Evolutionary conservation across 2,888 invertebrate species (phyloP), one percentile per base, ranked within the genome.

Genomic region (Melanargia galathea): DNA sequence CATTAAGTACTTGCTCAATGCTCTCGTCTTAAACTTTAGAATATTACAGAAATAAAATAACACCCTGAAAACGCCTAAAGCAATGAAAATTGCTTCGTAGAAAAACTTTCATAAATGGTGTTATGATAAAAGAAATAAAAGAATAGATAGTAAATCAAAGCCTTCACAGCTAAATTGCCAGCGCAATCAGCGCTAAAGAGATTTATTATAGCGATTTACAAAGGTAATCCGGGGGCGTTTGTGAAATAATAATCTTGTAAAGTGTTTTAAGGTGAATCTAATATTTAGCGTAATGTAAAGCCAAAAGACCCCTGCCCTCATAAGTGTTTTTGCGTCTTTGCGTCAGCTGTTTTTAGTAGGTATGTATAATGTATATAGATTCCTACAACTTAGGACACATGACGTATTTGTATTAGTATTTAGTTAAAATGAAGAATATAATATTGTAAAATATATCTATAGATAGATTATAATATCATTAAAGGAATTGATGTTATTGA

Each of bases 61-160:
- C 8, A 43, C 43, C 43, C 18, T 18, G 18, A 8, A 10, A 43
- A 43, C 43, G 18, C 30, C n/a, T 51, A 24, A 51, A 4, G 30
- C 30, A 30, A 10, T 10, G n/a, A 51, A 51, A 7, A 51, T 51
- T 30, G 16, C 13, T 16, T 51, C 11, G 13, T 18, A 46, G 18
- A 48, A 16, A 30, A n/a, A 30, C 26, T 49, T 16, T 49, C 16
- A 30, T 49, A 16, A 33, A 33, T 33, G 33, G 16, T 51, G 1
- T 5, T 20, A n/a, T 30, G 22, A 2, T 35, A 26, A 5, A 46
- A 11, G 20, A 46, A 10, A 8, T 46, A 33, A 51, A 51, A 33
- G 16, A 51, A 18, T 51, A 51, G 33, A 18, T 51, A 51, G 33
- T 51, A 33, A 33, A 51, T 33, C 33, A 51, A 51, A 18, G 33